Evolutionary conservation across 1,140 invertebrate genomes (phyloP).

Genomic region (Belonocnema kinseyi): DNA sequence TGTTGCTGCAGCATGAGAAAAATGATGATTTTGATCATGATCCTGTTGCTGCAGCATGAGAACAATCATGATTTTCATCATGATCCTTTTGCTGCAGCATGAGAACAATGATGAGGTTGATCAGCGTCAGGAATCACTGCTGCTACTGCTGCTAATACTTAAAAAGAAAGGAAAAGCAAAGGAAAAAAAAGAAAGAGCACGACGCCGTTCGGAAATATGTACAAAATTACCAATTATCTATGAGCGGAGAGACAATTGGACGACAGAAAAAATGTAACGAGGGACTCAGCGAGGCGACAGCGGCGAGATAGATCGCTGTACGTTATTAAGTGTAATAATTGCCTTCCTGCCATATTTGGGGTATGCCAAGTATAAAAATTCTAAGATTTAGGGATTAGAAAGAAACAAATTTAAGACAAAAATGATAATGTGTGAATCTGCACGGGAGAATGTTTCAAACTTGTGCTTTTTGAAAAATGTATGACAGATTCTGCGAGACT

Average conservation of each 20-base stretch:
- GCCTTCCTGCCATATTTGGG: constrained; percentile 78
- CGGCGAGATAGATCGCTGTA: constrained; percentile 60
- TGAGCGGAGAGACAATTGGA: constrained; percentile 48
- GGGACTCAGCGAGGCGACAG: constrained; percentile 47
- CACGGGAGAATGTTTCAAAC: constrained; percentile 42
- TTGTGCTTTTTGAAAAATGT: constrained; percentile 46
- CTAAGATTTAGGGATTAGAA: constrained; percentile 73
- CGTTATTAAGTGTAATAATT: constrained; percentile 75
- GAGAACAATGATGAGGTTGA: no score
- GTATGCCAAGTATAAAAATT: constrained; percentile 77
- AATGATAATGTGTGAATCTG: constrained; percentile 55
- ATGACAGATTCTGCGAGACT: constrained; percentile 45
- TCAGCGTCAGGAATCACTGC: neutral
- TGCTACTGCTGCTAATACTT: constrained; percentile 23
- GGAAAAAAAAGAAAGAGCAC: neutral
- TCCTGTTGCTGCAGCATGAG: no score
- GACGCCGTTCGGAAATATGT: constrained; percentile 50
- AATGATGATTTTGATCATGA: no score
- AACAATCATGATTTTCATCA: no score
- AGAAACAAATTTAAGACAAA: constrained; percentile 61
- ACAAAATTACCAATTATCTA: constrained; percentile 60
- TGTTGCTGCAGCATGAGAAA: no score
- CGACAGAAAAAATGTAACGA: constrained; percentile 54
- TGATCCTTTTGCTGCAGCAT: no score
- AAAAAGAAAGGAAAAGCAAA: neutral